Conservation (phyloP, 92 coral and sea anemone species). For the Ricordea florida region DNA sequence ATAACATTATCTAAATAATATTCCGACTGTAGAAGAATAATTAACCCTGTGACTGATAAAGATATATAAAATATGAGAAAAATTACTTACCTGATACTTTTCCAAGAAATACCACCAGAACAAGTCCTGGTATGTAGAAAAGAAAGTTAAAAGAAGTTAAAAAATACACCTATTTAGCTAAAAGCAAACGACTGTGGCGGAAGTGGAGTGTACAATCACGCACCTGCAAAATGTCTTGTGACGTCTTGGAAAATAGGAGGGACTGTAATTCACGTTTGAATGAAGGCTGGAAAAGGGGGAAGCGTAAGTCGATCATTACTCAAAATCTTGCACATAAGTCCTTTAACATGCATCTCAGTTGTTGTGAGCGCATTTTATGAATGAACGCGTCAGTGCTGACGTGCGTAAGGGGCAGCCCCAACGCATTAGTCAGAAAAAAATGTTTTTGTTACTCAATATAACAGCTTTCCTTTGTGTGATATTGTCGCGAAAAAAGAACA, state of each 20-base stretch:
- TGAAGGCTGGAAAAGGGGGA: slow-evolving; percentile 55
- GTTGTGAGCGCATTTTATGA: too few species aligned
- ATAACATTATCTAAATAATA: too few species aligned
- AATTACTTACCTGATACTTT: slow-evolving; percentile 93
- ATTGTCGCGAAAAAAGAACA: too few species aligned
- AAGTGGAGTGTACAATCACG: background rate
- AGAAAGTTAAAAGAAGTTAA: background rate
- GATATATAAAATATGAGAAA: background rate
- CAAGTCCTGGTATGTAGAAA: slow-evolving; percentile 61
- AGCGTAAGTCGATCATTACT: background rate
- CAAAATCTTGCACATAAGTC: too few species aligned
- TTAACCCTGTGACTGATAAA: background rate
- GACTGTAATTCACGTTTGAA: slow-evolving; percentile 77
- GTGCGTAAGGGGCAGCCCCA: too few species aligned
- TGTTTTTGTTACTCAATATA: too few species aligned
- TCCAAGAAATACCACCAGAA: slow-evolving; percentile 98
- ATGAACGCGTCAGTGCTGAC: too few species aligned
- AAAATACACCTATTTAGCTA: background rate
- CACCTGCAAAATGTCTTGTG: slow-evolving; percentile 94
- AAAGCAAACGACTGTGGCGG: background rate
- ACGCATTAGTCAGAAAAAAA: too few species aligned
- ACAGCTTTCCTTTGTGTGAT: too few species aligned
- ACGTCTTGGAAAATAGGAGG: slow-evolving; percentile 73
- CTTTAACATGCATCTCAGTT: too few species aligned
- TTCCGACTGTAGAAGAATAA: background rate